Conservation (phyloP, 1,140 invertebrate genomes). For the Cyclargus thomasi region DNA sequence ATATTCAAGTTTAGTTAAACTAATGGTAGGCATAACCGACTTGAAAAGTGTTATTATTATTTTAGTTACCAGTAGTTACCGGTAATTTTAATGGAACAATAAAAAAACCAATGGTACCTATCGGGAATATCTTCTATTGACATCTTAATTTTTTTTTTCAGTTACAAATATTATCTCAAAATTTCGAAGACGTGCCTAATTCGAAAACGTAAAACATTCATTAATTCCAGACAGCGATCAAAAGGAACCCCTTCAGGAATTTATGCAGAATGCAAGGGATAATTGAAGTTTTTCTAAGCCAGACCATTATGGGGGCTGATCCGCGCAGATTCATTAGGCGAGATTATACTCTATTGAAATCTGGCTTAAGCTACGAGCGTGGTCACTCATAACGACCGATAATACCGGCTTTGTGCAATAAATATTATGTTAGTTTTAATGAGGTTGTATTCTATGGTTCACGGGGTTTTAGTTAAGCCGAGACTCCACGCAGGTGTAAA, state of each 20-base stretch:
- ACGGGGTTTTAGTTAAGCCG: too few species aligned
- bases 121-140: too few species aligned
- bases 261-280: slow-evolving; percentile 28
- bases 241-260: slow-evolving; percentile 20
- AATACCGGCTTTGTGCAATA: neutral
- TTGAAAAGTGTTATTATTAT: too few species aligned
- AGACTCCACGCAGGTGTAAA: too few species aligned
- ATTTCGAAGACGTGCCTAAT: too few species aligned
- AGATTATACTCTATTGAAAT: slow-evolving; percentile 77
- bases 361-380: slow-evolving; percentile 60
- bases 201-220: neutral
- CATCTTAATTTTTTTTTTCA: too few species aligned
- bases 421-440: slow-evolving; percentile 1
- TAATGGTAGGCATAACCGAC: too few species aligned
- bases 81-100: too few species aligned
- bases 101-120: too few species aligned
- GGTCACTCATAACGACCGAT: slow-evolving; percentile 16
- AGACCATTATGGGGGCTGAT: slow-evolving; percentile 64
- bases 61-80: too few species aligned
- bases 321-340: slow-evolving; percentile 75
- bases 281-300: slow-evolving; percentile 67
- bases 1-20: too few species aligned
- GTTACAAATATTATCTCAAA: too few species aligned
- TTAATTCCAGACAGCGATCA: neutral
- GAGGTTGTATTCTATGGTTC: neutral